These are phyloP conservation scores for Orchestes rusci DNA, from an alignment of 2,888 invertebrate genomes.

Conservation along the genomic window DNA sequence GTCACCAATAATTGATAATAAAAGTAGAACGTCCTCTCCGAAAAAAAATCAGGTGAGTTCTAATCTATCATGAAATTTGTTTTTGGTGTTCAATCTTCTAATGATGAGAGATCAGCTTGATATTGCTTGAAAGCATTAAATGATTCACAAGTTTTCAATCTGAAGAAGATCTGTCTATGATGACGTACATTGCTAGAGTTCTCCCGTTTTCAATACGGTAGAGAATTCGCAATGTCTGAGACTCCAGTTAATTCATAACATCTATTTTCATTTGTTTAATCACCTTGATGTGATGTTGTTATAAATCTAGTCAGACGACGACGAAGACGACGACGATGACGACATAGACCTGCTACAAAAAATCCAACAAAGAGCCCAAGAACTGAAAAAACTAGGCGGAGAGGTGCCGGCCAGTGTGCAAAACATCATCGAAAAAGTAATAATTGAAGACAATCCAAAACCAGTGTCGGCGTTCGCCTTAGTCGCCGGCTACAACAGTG, in stretches of 20 bases:
- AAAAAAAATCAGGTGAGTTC: no score
- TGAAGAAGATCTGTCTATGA: constrained; percentile 39
- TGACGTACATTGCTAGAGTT: constrained; percentile 42
- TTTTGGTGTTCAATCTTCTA: no score
- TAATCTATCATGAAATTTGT: neutral
- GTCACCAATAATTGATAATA: neutral
- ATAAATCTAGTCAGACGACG: constrained; percentile 7
- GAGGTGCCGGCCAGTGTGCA: constrained; percentile 40
- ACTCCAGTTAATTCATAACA: constrained; percentile 11
- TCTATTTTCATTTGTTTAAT: neutral
- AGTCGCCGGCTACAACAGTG: constrained; percentile 40
- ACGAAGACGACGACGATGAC: constrained; percentile 32
- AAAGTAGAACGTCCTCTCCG: no score
- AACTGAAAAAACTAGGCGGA: constrained; percentile 42
- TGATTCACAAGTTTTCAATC: constrained; percentile 44
- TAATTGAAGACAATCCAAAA: constrained; percentile 17
- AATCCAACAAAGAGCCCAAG: constrained; percentile 43
- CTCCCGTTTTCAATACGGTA: constrained; percentile 30
- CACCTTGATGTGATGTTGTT: neutral
- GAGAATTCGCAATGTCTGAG: constrained; percentile 42
- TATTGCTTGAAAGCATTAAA: constrained; percentile 12
- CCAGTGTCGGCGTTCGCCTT: constrained; percentile 41
- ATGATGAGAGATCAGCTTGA: constrained; percentile 23
- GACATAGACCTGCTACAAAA: constrained; percentile 42
- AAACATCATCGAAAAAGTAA: constrained; percentile 29